Conservation (phyloP, 2,888 invertebrate species). For the Sepiola atlantica region DNA sequence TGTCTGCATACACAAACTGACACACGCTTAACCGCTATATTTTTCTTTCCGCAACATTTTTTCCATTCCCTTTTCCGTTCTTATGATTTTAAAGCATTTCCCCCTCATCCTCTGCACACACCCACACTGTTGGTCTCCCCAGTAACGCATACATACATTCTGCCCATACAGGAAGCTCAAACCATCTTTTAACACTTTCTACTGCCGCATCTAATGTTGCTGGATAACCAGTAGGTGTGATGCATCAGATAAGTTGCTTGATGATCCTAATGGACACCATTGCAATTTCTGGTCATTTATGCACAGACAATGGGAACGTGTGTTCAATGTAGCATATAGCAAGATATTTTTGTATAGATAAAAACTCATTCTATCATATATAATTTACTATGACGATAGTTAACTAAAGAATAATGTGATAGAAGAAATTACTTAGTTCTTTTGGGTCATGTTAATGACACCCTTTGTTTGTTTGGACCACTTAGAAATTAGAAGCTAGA, state of each 20-base stretch:
- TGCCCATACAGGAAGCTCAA: background rate
- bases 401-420: too few relatives aligned
- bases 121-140: background rate
- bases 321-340: too few relatives aligned
- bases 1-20: background rate
- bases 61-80: background rate
- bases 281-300: too few relatives aligned
- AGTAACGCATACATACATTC: background rate
- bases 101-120: background rate
- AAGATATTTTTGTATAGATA: too few relatives aligned
- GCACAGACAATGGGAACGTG: too few relatives aligned
- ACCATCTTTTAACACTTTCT: background rate
- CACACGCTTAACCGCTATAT: background rate
- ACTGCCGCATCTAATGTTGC: background rate
- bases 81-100: background rate
- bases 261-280: background rate
- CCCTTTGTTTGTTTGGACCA: too few relatives aligned
- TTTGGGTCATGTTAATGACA: too few relatives aligned
- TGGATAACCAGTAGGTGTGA: background rate
- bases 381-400: too few relatives aligned
- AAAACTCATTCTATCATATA: too few relatives aligned
- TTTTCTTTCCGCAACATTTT: background rate
- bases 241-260: background rate
- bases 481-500: too few relatives aligned
- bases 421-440: too few relatives aligned